Base-by-base conservation (phyloP, 2,888 invertebrate genomes). In the Trissolcus brochymenae region DNA sequence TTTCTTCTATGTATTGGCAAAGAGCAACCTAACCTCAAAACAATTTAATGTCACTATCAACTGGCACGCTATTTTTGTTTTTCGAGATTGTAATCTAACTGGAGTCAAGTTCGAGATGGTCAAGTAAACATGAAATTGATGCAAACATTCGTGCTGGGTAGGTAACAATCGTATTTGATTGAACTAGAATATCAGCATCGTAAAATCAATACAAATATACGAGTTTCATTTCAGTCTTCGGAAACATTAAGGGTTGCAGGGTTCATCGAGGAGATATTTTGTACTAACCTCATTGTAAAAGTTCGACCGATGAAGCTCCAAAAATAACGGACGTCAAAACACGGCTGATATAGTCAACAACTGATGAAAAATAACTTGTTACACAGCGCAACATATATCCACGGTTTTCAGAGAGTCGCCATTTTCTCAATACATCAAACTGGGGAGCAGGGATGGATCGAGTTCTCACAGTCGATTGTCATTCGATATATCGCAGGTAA, bases 151-250 rank as follows among this genome's bases (percentile, higher is more conserved):
- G 1, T 46, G 46, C 6, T 1, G 1, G 4, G 1, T 14, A 4
- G 16, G 7, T 46, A 46, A 16, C 11, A 46, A 4, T 46, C 6
- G n/a, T 46, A 46, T 46, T 51, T 51, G 11, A 17, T 35, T 11
- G 19, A 51, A 51, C 1, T 51, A 7, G 11, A 51, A 7, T 51
- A 17, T 19, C 16, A 17, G 17, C 17, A 6, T 14, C 4, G 16
- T 29, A 65, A 65, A 65, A 65, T 65, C 65, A 54, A 65, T 65
- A 65, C 56, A 65, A 65, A 65, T 49, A 56, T 35, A 4, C 25
- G 55, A 65, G 9, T 41, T 19, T 17, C 21, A 41, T 53, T 41
- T 51, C 40, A 51, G 29, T 19, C 4, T 2, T 61, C 40, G 3
- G 2, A 19, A 17, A 19, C 6, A 19, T 35, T 0, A n/a, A n/a